A percentile compares a stretch with the other conserved stretches of the same genome.
phyloP scores from a whole-genome alignment of 2,888 invertebrate genomes.

The Phortica magna region DNA sequence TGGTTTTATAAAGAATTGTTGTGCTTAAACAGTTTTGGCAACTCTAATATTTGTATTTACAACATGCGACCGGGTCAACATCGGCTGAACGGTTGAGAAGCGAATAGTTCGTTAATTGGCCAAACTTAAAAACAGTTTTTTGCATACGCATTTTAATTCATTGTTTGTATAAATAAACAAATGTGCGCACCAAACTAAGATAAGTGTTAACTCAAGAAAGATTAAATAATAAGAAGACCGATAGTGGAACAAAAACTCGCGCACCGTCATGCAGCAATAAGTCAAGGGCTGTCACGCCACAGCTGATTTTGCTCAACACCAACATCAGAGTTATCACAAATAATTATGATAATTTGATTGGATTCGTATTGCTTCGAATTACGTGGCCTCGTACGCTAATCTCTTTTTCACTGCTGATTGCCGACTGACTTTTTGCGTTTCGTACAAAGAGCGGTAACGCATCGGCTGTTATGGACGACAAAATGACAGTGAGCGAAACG shows the following conservation, averaged over 20 bases:
- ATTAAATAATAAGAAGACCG: background rate
- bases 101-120: too few relatives aligned
- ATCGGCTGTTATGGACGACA: constrained; percentile 53
- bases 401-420: background rate
- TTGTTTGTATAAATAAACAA: background rate
- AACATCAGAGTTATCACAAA: background rate
- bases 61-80: too few relatives aligned
- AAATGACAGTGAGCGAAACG: constrained; percentile 33
- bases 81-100: too few relatives aligned
- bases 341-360: background rate
- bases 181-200: background rate
- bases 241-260: background rate
- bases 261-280: too few relatives aligned
- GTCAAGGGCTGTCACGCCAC: too few relatives aligned
- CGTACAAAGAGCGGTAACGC: constrained; percentile 36
- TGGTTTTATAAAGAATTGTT: too few relatives aligned
- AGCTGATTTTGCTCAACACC: too few relatives aligned
- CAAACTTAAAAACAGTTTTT: too few relatives aligned
- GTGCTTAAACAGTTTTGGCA: too few relatives aligned
- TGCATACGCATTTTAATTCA: too few relatives aligned
- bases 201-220: background rate
- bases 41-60: too few relatives aligned
- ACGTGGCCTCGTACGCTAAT: background rate
- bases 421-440: background rate
- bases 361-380: background rate